Evolutionary conservation across 35 echinoderm and acorn worm species (phyloP), one percentile per base, ranked within the genome.

Genomic region (Amphiura filiformis): DNA sequence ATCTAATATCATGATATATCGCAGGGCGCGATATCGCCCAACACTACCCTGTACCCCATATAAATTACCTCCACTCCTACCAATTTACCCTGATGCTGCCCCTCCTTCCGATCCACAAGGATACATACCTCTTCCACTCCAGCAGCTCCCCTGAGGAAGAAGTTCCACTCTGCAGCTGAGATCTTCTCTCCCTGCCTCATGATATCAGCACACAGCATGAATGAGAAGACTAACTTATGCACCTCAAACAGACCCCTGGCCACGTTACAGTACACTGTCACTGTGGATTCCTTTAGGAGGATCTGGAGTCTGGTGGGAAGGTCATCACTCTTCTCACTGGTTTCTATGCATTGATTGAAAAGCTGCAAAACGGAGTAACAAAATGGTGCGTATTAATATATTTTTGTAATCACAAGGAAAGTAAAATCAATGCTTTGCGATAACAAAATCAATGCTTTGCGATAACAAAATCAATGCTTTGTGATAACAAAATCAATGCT

Each of bases 191-290:
- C 96, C 40, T 94, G 92, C 33, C 96, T 86, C 92, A 94, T 94
- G 82, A 94, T 93, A 44, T 98, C 96, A 35, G 78, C 86, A 90
- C 96, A 98, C 28, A 98, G 93, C 96, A 98, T 98, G 87, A 98
- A 98, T 30, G 96, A 98, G 79, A 88, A 98, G 76, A 98, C 96
- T 41, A 98, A 52, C 80, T 94, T 94, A 79, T 98, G 96, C 0
- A 92, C 89, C 35, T 98, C 96, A 92, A 98, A 98, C 78, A 98
- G 78, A 87, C 96, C 96, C 79, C 92, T 97, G 36, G 96, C 91
- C 17, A 98, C 92, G 80, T 98, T 98, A 57, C 93, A 92, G 82
- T 94, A 94, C 44, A 94, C 92, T 18, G 90, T 86, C 1, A 98
- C 88, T 0, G 96, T 98, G 39, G 96, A 92, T 78, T 94, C 86